Conservation (phyloP, 2,113 vertebrate genomes). For the Varanus salvator region DNA sequence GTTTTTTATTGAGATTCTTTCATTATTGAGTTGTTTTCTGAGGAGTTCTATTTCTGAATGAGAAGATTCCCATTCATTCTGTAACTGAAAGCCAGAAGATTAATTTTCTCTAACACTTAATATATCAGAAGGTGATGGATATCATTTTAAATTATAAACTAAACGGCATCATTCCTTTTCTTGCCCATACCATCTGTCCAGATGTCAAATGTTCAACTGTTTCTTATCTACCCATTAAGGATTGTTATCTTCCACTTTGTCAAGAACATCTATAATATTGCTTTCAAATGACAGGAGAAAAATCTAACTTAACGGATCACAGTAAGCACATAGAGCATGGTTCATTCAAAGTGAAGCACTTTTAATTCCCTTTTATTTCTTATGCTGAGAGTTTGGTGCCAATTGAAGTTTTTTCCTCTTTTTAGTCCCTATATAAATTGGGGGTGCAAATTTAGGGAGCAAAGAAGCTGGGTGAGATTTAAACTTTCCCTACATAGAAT, state of each 20-base stretch:
- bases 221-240: background rate
- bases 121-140: conserved; percentile 9
- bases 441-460: too few relatives aligned
- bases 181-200: background rate
- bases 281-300: background rate
- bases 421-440: background rate
- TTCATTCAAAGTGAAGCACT: background rate
- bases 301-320: background rate
- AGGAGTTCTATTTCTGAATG: conserved; percentile 79
- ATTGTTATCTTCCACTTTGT: background rate
- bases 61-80: conserved; percentile 75
- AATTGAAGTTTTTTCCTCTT: background rate
- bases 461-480: too few relatives aligned
- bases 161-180: background rate
- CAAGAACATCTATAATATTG: conserved; percentile 12
- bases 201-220: conserved; percentile 24
- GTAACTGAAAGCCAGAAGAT: conserved; percentile 71
- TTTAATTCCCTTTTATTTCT: background rate
- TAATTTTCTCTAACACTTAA: background rate
- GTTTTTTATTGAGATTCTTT: conserved; percentile 79
- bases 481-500: too few relatives aligned
- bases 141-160: background rate
- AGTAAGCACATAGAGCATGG: background rate
- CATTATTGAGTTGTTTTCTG: conserved; percentile 81
- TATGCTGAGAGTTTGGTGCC: background rate